phyloP scores from a whole-genome alignment of 2,113 vertebrate species.

The Phainopepla nitens region DNA sequence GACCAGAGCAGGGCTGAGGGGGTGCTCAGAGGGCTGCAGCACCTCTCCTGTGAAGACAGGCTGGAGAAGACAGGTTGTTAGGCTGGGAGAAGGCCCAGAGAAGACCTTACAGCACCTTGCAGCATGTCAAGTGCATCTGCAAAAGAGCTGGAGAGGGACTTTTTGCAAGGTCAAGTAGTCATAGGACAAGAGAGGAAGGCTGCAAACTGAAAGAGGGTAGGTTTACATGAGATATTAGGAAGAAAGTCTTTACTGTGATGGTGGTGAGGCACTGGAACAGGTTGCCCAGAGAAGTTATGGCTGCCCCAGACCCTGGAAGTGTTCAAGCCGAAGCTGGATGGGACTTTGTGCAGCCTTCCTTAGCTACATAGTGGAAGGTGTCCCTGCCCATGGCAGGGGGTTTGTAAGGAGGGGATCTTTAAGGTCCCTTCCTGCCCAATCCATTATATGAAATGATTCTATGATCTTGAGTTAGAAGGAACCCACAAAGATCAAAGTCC shows the following conservation, averaged over 20 bases:
- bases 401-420: not conserved
- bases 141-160: not conserved
- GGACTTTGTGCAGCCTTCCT: not conserved
- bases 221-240: not conserved
- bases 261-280: not conserved
- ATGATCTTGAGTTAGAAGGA: not conserved
- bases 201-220: not conserved
- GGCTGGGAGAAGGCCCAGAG: not conserved
- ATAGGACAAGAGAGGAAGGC: not conserved
- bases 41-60: not conserved
- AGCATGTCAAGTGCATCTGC: not conserved
- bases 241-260: not conserved
- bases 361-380: not conserved
- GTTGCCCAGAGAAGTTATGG: not conserved
- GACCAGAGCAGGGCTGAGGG: not conserved
- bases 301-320: not conserved
- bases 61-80: not conserved
- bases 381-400: not conserved
- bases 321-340: not conserved
- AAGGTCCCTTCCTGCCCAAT: not conserved
- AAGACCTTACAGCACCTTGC: not conserved
- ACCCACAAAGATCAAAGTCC: not conserved
- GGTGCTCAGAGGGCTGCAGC: not conserved
- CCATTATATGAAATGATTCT: not conserved
- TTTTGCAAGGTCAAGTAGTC: not conserved